Conservation (phyloP, 2,113 vertebrate genomes). For the Petromus typicus region DNA sequence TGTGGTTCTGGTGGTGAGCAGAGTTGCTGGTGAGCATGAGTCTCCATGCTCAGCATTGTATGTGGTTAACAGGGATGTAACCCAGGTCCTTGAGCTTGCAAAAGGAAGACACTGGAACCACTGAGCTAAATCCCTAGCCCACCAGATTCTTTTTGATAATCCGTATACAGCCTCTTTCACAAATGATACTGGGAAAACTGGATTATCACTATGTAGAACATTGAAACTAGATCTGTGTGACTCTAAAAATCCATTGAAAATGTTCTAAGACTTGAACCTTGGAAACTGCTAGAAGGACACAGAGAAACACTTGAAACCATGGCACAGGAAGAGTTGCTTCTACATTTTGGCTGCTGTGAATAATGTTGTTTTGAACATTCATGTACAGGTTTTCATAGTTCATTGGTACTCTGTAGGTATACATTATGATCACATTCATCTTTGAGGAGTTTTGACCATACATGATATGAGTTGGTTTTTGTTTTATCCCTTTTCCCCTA, state of each 20-base stretch:
- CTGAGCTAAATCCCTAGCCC: no score
- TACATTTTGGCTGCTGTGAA: not conserved
- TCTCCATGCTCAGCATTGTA: no score
- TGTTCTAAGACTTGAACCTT: not conserved
- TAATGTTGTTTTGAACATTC: conserved; percentile 16
- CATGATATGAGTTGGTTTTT: no score
- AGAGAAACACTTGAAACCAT: not conserved
- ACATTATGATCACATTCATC: no score
- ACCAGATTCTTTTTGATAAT: not conserved
- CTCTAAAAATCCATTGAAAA: not conserved
- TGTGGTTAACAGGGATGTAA: no score
- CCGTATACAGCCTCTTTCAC: not conserved
- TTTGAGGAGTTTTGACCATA: no score
- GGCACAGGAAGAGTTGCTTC: not conserved
- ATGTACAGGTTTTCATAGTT: not conserved
- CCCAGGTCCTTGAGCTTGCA: no score
- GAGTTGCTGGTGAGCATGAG: no score
- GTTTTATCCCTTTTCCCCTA: no score
- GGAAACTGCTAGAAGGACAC: not conserved
- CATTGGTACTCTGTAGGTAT: not conserved
- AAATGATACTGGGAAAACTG: not conserved
- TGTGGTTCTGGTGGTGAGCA: no score
- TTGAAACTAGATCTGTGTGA: not conserved
- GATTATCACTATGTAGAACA: not conserved
- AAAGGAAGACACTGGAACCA: no score